Base-by-base conservation (phyloP, 2,888 invertebrate species). In the Diabrotica balteata region DNA sequence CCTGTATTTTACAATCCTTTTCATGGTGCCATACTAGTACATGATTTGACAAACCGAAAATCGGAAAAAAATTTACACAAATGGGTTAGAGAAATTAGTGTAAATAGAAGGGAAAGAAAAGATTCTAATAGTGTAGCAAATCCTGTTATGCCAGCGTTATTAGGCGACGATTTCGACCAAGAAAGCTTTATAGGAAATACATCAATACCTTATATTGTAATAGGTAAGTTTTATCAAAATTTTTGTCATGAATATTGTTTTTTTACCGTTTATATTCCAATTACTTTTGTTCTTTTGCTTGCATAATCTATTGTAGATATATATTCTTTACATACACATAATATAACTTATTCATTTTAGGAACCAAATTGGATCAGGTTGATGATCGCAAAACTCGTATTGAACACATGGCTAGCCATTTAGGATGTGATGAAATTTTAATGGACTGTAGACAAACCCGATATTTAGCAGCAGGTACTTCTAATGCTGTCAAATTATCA, bases 31-130 rank as follows among this genome's bases (percentile, higher is more conserved):
- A 95, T 99, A 76, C 86, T 99, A 70, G 97, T 98, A 2, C 98
- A 99, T 82, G 99, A 99, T 86, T 86, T 98, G 78, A 96, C 96
- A 7, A 99, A 99, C 84, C 88, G 95, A 73, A 98, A 98, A 84
- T 97, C 97, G 63, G 96, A 98, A 82, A 90, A 93, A 69, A 97
- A 98, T 85, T 86, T 98, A 68, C 90, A 93, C 72, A 94, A 94
- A 83, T 98, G 98, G 98, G 85, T 98, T 2, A 90, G 92, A 53
- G 97, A 98, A 59, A 73, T 73, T 43, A 49, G 58, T 64, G 68
- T 62, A 43, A 66, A 50, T 51, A 59, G 59, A 7, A 66, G 67
- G 46, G 74, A 73, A 57, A 64, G 71, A 46, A 71, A 70, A 60
- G 72, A 70, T 43, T 67, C 69, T 4, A 67, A 53, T 53, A 53